Evolutionary conservation across 2,797 vertebrate genomes (phyloP).

Genomic region (Otolemur crassicaudatus): DNA sequence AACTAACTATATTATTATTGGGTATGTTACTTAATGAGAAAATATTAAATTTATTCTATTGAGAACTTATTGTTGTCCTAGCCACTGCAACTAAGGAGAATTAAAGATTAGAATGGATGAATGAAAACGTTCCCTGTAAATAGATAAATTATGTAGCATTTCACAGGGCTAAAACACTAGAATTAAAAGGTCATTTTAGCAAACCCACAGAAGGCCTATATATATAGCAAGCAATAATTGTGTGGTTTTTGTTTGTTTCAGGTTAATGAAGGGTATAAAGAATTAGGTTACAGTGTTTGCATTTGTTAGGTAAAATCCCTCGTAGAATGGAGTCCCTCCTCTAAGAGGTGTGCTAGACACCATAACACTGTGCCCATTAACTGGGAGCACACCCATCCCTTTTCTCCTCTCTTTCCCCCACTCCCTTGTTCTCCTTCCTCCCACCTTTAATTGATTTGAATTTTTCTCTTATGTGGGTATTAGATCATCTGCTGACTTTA

Average conservation of each 20-base stretch:
- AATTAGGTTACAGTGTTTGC: too few relatives aligned
- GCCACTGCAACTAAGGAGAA: not conserved
- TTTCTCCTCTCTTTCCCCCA: too few relatives aligned
- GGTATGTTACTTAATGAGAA: not conserved
- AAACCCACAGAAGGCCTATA: not conserved
- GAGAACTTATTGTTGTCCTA: not conserved
- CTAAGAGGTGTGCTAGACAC: too few relatives aligned
- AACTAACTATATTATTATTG: not conserved
- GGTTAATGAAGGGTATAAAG: too few relatives aligned
- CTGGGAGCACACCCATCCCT: too few relatives aligned
- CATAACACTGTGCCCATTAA: too few relatives aligned
- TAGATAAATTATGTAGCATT: not conserved
- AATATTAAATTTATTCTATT: not conserved
- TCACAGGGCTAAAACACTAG: not conserved
- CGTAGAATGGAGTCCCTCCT: too few relatives aligned
- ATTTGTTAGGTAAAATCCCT: too few relatives aligned
- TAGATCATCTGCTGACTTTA: too few relatives aligned
- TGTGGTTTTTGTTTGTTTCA: not conserved
- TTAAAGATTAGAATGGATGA: not conserved
- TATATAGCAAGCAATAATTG: not conserved
- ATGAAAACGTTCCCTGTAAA: not conserved
- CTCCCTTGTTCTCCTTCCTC: too few relatives aligned
- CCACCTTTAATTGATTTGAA: too few relatives aligned
- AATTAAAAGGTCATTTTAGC: conserved; percentile 5
- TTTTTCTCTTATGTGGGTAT: too few relatives aligned